Evolutionary conservation across 30 jellyfish, hydroid and myxozoan species (phyloP).

Genomic region (Turritopsis rubra): DNA sequence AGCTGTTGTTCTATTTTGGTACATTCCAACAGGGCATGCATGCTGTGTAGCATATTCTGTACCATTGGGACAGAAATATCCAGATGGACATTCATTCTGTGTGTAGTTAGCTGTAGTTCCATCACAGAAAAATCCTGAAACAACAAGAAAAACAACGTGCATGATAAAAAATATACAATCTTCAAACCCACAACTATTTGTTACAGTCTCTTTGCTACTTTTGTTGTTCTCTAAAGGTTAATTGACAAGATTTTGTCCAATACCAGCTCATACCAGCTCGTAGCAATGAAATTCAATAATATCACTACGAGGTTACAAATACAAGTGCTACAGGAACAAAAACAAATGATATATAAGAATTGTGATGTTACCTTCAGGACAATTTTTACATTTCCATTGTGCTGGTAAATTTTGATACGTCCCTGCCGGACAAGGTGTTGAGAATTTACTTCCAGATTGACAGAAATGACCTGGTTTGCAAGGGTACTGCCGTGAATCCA

Average conservation of each 20-base stretch:
- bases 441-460: constrained; percentile 43
- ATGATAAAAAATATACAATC: background rate
- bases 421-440: constrained; percentile 82
- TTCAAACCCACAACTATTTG: no score
- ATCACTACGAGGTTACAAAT: no score
- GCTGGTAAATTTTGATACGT: constrained; percentile 76
- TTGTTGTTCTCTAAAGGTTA: no score
- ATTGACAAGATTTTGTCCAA: no score
- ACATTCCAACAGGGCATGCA: constrained; percentile 89
- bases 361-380: constrained; percentile 45
- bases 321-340: no score
- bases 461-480: constrained; percentile 84
- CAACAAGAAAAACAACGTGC: background rate
- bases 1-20: constrained; percentile 70
- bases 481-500: constrained; percentile 40
- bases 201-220: no score
- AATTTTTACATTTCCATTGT: constrained; percentile 76
- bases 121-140: constrained; percentile 68
- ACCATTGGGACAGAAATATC: constrained; percentile 77
- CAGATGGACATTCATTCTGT: constrained; percentile 72
- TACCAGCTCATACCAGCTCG: no score
- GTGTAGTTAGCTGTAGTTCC: constrained; percentile 56
- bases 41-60: constrained; percentile 60
- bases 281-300: no score
- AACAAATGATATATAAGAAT: no score